Base-by-base conservation (phyloP, 1,140 invertebrate species). In the Diuraphis noxia region DNA sequence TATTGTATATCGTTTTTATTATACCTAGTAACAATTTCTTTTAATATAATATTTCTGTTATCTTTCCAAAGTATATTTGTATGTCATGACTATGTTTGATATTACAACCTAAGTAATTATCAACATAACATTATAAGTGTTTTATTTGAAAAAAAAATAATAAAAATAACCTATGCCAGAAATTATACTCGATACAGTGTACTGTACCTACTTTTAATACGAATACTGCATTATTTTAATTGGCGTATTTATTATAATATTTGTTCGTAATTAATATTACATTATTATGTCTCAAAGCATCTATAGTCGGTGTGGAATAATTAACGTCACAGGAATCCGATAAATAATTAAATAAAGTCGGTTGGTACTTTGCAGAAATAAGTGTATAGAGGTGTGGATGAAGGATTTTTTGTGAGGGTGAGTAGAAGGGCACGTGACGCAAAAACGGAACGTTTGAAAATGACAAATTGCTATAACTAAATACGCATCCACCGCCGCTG, bases 391-490 rank as follows among this genome's bases (percentile, higher is more conserved):
- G 43, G 43, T 46, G 19, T 36, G 43, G 46, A 10, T 38, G n/a
- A 23, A 46, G 85, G 38, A 30, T 30, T 86, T 46, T 49, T 46
- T 30, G 21, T n/a, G 40, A 30, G 40, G 30, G 17, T 21, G 82
- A 2, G 19, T 49, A 36, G n/a, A 10, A 23, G 46, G 49, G 30
- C 34, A 79, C 41, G 40, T 21, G 43, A 90, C 43, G 46, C 81
- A 91, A 91, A 91, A 91, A 91, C 43, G 72, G 34, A 91, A 91
- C 43, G 43, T 91, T 91, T 91, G 72, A 81, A 81, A 91, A 82
- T 91, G 89, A 91, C 89, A 91, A 91, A 91, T 91, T 79, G 88
- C 41, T 79, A 79, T 90, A 36, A 43, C 89, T 82, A 81, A 90
- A 91, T 81, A 91, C 72, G 56, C 56, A 63, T 30, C 56, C 56